phyloP scores from a whole-genome alignment of 2,113 vertebrate species.

The Chamaea fasciata region DNA sequence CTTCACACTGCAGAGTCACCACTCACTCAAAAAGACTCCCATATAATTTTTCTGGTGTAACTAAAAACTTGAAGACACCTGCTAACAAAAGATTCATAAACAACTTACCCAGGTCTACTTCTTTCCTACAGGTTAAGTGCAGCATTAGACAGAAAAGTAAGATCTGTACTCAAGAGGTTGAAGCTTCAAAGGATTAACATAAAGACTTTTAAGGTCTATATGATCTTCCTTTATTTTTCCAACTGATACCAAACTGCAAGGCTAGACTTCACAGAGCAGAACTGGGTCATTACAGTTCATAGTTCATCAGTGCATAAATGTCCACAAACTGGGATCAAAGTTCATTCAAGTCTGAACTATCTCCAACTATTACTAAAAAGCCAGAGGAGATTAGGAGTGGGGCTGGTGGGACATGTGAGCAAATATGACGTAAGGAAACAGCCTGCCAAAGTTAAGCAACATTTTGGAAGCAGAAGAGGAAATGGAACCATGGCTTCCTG shows the following conservation, averaged over 20 bases:
- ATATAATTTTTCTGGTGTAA: background rate
- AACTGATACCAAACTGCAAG: background rate
- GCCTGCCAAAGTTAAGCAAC: background rate
- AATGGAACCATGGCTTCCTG: fast-evolving
- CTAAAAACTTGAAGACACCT: background rate
- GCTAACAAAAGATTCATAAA: background rate
- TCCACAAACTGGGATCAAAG: background rate
- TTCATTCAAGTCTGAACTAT: background rate
- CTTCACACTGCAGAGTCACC: background rate
- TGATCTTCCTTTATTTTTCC: background rate
- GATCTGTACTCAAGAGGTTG: background rate
- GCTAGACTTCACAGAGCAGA: background rate
- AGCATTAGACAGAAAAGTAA: background rate
- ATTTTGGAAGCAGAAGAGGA: background rate
- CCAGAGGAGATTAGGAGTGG: background rate
- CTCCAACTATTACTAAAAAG: background rate
- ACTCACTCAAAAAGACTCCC: background rate
- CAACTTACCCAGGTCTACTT: background rate
- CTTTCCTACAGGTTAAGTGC: background rate
- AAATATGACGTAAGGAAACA: background rate
- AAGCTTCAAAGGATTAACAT: background rate
- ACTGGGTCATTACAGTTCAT: background rate
- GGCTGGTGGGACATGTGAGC: background rate
- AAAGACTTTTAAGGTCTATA: background rate
- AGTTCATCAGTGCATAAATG: background rate